Evolutionary conservation across 1,140 invertebrate genomes (phyloP), one percentile per base, ranked within the genome.

Genomic region (Ceratina calcarata): DNA sequence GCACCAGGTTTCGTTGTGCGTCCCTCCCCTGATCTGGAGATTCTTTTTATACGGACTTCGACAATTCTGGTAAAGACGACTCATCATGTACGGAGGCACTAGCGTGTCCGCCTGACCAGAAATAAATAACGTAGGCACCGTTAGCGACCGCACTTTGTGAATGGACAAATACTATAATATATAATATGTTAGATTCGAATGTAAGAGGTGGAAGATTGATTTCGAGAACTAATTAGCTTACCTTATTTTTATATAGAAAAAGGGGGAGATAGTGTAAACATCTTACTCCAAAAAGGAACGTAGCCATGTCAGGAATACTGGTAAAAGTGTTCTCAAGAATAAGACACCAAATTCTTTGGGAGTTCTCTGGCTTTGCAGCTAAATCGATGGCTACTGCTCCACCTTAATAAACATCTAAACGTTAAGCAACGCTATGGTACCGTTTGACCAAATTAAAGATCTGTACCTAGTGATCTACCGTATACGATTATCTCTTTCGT

Each of bases 311-410:
- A 37, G 97, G 97, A 91, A 99, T 97, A 89, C 96, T 98, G 12
- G 97, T 98, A 89, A 99, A 99, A 58, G 98, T 98, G 90, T 99
- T 99, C 93, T 99, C 98, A 45, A 99, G 94, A 83, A 99, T 95
- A 81, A 98, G 91, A 86, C 96, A 97, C 95, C 96, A 96, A 77
- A 98, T 95, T 93, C 95, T 96, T 89, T 94, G 94, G 58, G 93
- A 92, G 90, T 96, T 96, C 80, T 97, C 95, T 64, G 95, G 92
- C 80, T 95, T 95, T 64, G 95, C 95, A 18, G 96, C 96, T 81
- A 98, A 93, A 93, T 98, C 96, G 85, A 98, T 96, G 0, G 96
- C 97, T 32, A 98, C 95, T 20, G 97, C 97, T 60, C 97, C 97
- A 87, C 97, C 97, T 96, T 65, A 90, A 82, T 53, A 20, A 76